Conservation (phyloP, 2,113 vertebrate genomes). For the Genyomyrus donnyi region DNA sequence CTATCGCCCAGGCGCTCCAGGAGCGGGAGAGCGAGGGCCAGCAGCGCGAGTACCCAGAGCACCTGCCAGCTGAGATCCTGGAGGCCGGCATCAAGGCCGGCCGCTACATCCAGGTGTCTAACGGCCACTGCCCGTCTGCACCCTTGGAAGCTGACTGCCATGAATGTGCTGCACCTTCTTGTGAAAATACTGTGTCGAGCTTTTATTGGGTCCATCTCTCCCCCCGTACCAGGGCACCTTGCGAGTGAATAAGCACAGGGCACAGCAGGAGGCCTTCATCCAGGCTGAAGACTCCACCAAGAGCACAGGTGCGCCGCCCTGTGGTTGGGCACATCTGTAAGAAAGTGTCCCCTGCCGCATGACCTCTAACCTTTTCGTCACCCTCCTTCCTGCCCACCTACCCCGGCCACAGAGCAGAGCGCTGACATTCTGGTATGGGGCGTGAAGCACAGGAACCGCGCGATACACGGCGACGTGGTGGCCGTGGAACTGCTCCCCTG, state of each 20-base stretch:
- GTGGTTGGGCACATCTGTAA: too few relatives aligned
- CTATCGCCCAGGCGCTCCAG: slow-evolving; percentile 70
- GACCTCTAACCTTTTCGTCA: not conserved
- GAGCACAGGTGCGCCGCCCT: slow-evolving; percentile 63
- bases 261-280: slow-evolving; percentile 79
- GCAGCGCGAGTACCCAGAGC: slow-evolving; percentile 79
- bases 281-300: slow-evolving; percentile 68
- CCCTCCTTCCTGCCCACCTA: not conserved
- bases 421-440: slow-evolving; percentile 75
- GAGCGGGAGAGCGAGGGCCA: slow-evolving; percentile 71
- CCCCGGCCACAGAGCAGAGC: slow-evolving; percentile 57
- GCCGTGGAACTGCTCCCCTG: slow-evolving; percentile 74
- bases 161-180: not conserved
- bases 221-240: slow-evolving; percentile 67
- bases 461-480: slow-evolving; percentile 78
- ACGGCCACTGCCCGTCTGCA: not conserved
- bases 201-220: not conserved
- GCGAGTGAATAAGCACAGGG: slow-evolving; percentile 81
- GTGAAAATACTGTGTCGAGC: not conserved
- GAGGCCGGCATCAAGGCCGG: slow-evolving; percentile 92
- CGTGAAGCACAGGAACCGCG: slow-evolving; percentile 77
- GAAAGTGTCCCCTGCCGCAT: not conserved
- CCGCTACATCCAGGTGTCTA: slow-evolving; percentile 70
- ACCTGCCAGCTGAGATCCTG: slow-evolving; percentile 72
- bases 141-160: not conserved